These are phyloP conservation scores for Nycticryphes semicollaris DNA, from an alignment of 2,113 vertebrate genomes.

Conservation along the genomic window DNA sequence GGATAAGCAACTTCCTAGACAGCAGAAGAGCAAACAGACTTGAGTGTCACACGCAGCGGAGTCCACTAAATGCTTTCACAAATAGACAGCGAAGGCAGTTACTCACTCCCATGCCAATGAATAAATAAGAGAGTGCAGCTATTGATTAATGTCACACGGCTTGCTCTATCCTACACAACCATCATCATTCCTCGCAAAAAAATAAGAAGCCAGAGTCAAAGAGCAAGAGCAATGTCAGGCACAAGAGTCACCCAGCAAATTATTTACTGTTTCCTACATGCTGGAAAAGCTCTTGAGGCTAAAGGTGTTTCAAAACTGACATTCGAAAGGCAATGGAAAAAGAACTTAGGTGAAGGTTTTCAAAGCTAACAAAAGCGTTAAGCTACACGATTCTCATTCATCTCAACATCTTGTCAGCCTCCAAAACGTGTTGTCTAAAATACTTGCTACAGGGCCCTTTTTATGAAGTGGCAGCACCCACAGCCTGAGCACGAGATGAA, in stretches of 20 bases:
- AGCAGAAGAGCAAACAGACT: not conserved
- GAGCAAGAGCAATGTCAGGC: slow-evolving; percentile 48
- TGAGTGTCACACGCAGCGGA: not conserved
- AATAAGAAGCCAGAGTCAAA: slow-evolving; percentile 49
- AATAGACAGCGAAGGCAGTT: not conserved
- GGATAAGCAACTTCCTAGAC: not conserved
- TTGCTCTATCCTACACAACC: not conserved
- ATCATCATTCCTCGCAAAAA: slow-evolving; percentile 39
- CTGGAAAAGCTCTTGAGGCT: slow-evolving; percentile 33
- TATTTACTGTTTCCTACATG: slow-evolving; percentile 58
- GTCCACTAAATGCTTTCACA: not conserved
- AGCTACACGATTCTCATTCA: not conserved
- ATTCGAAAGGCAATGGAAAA: slow-evolving; percentile 9
- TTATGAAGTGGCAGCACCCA: not conserved
- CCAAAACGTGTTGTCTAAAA: not conserved
- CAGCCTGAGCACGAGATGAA: not conserved
- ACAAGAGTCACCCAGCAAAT: slow-evolving; percentile 45
- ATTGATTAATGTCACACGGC: slow-evolving; percentile 59
- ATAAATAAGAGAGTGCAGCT: slow-evolving; percentile 58
- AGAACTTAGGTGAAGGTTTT: slow-evolving; percentile 11
- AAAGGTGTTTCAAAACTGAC: slow-evolving; percentile 38
- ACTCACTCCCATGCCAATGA: slow-evolving; percentile 38
- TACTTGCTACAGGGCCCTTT: not conserved
- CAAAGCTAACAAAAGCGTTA: not conserved
- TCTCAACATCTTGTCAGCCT: slow-evolving; percentile 37